Evolutionary conservation across 2,888 invertebrate species (phyloP).

Genomic region (Encarsia formosa): DNA sequence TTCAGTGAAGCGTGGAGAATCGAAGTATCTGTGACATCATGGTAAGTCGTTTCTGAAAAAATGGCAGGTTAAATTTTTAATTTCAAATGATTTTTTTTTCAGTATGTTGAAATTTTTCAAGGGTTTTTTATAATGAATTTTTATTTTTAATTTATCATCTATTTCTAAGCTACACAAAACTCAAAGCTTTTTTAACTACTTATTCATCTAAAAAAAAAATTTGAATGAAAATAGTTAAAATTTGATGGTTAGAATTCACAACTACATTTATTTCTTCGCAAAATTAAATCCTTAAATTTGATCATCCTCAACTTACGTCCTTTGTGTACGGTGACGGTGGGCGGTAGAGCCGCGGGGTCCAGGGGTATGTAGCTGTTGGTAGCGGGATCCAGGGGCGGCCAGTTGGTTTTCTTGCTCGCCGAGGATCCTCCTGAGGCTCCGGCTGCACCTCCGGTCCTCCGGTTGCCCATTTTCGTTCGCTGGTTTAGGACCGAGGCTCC

Average conservation of each 20-base stretch:
- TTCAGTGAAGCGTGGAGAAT: slow-evolving; percentile 58
- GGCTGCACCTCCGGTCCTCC: slow-evolving; percentile 42
- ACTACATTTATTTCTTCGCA: not conserved
- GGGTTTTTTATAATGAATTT: too few relatives aligned
- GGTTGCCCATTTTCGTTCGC: slow-evolving; percentile 45
- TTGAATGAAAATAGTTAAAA: too few relatives aligned
- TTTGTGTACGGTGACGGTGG: slow-evolving; percentile 56
- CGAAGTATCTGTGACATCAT: slow-evolving; percentile 56
- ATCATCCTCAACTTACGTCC: slow-evolving; percentile 55
- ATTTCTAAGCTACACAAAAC: too few relatives aligned
- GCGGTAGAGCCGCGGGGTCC: slow-evolving; percentile 56
- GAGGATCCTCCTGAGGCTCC: slow-evolving; percentile 34
- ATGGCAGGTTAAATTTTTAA: too few relatives aligned
- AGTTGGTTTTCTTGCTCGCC: slow-evolving; percentile 42
- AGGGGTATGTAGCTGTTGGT: slow-evolving; percentile 58
- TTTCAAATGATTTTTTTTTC: too few relatives aligned
- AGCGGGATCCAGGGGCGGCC: slow-evolving; percentile 52
- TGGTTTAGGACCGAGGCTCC: too few relatives aligned
- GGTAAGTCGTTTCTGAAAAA: slow-evolving; percentile 54
- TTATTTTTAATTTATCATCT: too few relatives aligned
- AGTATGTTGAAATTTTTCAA: too few relatives aligned
- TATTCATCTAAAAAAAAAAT: too few relatives aligned
- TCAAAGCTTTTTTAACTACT: too few relatives aligned
- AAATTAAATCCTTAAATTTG: not conserved
- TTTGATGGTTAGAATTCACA: too few relatives aligned